These are phyloP conservation scores for Papilio dardanus DNA, from an alignment of 1,140 invertebrate species.

Conservation along the genomic window DNA sequence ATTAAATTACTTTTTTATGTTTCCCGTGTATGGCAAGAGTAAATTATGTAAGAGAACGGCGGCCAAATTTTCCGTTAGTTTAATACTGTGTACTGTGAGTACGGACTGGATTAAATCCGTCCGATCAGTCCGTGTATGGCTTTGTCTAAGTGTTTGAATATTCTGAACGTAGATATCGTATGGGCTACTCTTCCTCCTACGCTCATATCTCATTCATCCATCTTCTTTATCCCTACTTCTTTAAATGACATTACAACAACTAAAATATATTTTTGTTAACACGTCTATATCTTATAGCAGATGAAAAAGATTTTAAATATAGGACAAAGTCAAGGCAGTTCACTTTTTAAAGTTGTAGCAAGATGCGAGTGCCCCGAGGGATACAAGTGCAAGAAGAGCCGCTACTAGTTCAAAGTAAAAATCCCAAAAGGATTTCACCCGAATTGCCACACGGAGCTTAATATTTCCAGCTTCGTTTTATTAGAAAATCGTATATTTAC, in stretches of 20 bases:
- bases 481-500: constrained; percentile 6
- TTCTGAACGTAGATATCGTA: too few species aligned
- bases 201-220: too few species aligned
- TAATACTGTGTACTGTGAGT: too few species aligned
- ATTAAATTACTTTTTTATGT: too few species aligned
- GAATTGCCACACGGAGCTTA: not conserved
- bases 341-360: constrained; percentile 24
- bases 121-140: too few species aligned
- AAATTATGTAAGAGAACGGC: too few species aligned
- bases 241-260: not conserved
- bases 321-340: constrained; percentile 12
- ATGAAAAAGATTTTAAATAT: constrained; percentile 17
- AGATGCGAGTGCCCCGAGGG: not conserved
- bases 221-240: too few species aligned
- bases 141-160: too few species aligned
- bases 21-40: too few species aligned
- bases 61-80: too few species aligned
- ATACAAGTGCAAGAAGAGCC: constrained; percentile 23
- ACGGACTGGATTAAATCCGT: too few species aligned
- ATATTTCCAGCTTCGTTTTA: not conserved
- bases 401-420: constrained; percentile 28
- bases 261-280: not conserved
- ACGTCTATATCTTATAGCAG: not conserved
- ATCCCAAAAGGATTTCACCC: constrained; percentile 25
- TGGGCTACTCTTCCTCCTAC: too few species aligned